Percentiles rank a stretch among this genome's conserved stretches.
Conservation (phyloP, 2,888 invertebrate genomes). For the Tachystola acroxantha region DNA sequence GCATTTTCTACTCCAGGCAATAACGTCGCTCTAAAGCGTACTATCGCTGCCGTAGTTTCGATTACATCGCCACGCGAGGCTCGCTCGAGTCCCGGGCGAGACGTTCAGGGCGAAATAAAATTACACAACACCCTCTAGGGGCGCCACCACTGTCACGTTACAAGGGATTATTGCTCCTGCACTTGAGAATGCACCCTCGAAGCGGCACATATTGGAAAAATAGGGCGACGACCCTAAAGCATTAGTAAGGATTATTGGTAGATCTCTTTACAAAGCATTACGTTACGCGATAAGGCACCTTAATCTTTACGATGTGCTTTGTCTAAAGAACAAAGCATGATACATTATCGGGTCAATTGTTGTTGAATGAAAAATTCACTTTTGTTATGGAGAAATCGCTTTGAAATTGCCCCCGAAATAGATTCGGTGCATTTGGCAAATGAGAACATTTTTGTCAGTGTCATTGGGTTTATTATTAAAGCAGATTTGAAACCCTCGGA, state of each 20-base stretch:
- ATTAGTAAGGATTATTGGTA: slow-evolving; percentile 64
- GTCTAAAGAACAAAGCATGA: slow-evolving; percentile 11
- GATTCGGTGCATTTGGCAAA: neutral
- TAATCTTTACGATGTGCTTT: slow-evolving; percentile 52
- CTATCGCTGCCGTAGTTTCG: slow-evolving; percentile 29
- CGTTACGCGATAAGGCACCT: slow-evolving; percentile 55
- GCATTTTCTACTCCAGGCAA: slow-evolving; percentile 13
- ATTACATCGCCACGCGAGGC: slow-evolving; percentile 37
- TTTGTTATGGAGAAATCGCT: slow-evolving; percentile 6
- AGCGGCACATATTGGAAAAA: slow-evolving; percentile 47
- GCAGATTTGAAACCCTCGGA: neutral
- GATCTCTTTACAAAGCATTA: slow-evolving; percentile 63
- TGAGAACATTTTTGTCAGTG: neutral
- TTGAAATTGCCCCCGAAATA: slow-evolving; percentile 1
- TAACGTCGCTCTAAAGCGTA: slow-evolving; percentile 16
- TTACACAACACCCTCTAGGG: slow-evolving; percentile 52
- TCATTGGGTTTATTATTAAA: neutral
- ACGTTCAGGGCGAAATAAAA: slow-evolving; percentile 44
- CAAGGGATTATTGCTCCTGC: slow-evolving; percentile 63
- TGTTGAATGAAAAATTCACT: slow-evolving; percentile 9
- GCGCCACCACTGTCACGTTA: slow-evolving; percentile 54
- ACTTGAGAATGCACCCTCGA: slow-evolving; percentile 63
- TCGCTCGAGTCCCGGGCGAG: slow-evolving; percentile 36
- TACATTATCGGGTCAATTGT: slow-evolving; percentile 10
- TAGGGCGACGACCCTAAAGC: slow-evolving; percentile 54